Evolutionary conservation across 2,888 invertebrate genomes (phyloP).

Genomic region (Dynastes grantii): DNA sequence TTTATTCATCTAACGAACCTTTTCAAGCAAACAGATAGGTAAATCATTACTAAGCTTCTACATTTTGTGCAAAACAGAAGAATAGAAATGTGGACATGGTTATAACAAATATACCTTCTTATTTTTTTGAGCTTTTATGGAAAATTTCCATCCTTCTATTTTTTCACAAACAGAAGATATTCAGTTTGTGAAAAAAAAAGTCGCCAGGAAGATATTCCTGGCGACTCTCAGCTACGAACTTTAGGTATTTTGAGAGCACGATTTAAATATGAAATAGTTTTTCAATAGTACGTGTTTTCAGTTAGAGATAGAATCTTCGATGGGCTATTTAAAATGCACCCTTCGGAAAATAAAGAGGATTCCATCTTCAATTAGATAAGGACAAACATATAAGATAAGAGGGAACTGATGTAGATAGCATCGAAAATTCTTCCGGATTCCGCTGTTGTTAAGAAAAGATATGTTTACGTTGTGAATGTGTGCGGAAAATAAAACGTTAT

Average conservation of each 20-base stretch:
- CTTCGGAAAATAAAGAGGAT: slow-evolving; percentile 44
- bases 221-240: not conserved
- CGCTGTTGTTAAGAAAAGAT: slow-evolving; percentile 38
- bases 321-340: slow-evolving; percentile 47
- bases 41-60: slow-evolving; percentile 9
- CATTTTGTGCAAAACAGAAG: not conserved
- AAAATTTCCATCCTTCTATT: slow-evolving; percentile 1
- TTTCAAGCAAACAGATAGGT: slow-evolving; percentile 15
- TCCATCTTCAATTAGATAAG: slow-evolving; percentile 42
- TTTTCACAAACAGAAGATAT: slow-evolving; percentile 8
- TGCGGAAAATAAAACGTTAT: slow-evolving; percentile 40
- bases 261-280: slow-evolving; percentile 50
- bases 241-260: slow-evolving; percentile 33
- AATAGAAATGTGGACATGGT: slow-evolving; percentile 7
- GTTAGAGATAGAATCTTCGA: slow-evolving; percentile 14
- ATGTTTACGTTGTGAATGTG: slow-evolving; percentile 31
- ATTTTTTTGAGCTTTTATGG: not conserved
- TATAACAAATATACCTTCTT: slow-evolving; percentile 12
- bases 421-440: slow-evolving; percentile 26
- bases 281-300: slow-evolving; percentile 6
- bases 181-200: no score
- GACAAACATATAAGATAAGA: slow-evolving; percentile 13
- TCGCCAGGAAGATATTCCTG: not conserved
- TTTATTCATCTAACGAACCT: not conserved
- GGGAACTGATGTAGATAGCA: slow-evolving; percentile 22